phyloP scores from a whole-genome alignment of 2,113 vertebrate genomes.

The Choloepus hoffmanni region DNA sequence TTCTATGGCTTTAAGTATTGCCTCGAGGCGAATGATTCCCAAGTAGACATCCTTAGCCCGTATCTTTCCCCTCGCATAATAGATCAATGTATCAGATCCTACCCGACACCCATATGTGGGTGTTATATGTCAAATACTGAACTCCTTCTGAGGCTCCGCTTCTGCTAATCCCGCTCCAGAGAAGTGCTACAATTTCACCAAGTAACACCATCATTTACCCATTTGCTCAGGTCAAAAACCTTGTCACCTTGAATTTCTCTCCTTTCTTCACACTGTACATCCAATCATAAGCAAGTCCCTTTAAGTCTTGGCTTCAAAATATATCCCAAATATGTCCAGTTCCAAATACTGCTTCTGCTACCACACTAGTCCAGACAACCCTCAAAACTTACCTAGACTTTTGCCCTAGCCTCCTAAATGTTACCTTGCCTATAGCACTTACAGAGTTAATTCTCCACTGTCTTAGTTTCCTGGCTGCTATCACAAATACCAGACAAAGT shows the following conservation, averaged over 20 bases:
- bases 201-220: not conserved
- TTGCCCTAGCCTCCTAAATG: not conserved
- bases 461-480: no score
- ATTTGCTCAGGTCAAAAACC: not conserved
- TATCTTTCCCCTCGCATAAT: not conserved
- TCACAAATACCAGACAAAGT: no score
- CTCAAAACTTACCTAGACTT: no score
- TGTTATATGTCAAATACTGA: not conserved
- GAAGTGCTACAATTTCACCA: not conserved
- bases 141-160: not conserved
- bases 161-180: not conserved
- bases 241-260: not conserved
- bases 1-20: not conserved
- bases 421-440: not conserved
- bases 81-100: no score
- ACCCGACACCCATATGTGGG: no score
- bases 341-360: not conserved
- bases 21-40: not conserved
- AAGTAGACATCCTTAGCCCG: not conserved
- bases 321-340: not conserved
- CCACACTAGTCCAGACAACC: not conserved
- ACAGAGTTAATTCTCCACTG: not conserved
- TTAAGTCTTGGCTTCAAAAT: no score
- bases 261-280: not conserved
- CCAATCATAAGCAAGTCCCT: no score